These are phyloP conservation scores for Caenorhabditis brenneri DNA, from an alignment of 1,140 invertebrate genomes.

Conservation along the genomic window DNA sequence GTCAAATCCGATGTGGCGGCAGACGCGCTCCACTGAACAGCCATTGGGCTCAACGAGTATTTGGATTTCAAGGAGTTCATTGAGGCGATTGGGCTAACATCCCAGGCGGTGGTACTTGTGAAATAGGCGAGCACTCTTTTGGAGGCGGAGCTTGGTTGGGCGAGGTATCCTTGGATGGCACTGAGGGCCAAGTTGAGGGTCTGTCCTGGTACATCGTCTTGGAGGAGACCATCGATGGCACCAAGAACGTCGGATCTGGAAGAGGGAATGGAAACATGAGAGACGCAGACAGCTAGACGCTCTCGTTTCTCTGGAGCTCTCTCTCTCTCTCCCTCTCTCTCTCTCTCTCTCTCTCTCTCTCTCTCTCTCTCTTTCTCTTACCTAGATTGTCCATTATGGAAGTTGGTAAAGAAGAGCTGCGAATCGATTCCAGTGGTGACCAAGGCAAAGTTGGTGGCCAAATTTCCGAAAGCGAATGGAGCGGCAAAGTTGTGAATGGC, in stretches of 20 bases:
- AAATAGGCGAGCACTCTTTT: neutral
- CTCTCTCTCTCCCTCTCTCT: no score
- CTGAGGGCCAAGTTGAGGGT: neutral
- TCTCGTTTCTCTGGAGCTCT: no score
- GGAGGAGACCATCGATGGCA: neutral
- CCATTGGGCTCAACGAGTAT: neutral
- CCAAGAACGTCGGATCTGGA: neutral
- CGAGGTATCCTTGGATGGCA: conserved; percentile 4
- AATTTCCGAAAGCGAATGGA: neutral
- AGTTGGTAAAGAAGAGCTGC: conserved; percentile 19
- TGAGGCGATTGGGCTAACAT: conserved; percentile 1
- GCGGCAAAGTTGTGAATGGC: conserved; percentile 24
- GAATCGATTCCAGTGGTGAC: conserved; percentile 21
- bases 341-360: no score
- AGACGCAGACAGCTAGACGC: no score
- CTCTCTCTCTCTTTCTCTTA: neutral
- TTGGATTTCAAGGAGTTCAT: neutral
- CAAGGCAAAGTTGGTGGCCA: neutral
- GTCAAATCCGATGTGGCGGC: neutral
- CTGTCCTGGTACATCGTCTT: conserved; percentile 4
- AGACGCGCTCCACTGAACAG: conserved; percentile 21
- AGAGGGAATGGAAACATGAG: neutral
- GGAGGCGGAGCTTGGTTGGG: neutral
- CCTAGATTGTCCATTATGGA: conserved; percentile 31
- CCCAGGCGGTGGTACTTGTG: conserved; percentile 22